Evolutionary conservation across 2,113 vertebrate species (phyloP), one percentile per base, ranked within the genome.

Genomic region (Pterophyllum scalare): DNA sequence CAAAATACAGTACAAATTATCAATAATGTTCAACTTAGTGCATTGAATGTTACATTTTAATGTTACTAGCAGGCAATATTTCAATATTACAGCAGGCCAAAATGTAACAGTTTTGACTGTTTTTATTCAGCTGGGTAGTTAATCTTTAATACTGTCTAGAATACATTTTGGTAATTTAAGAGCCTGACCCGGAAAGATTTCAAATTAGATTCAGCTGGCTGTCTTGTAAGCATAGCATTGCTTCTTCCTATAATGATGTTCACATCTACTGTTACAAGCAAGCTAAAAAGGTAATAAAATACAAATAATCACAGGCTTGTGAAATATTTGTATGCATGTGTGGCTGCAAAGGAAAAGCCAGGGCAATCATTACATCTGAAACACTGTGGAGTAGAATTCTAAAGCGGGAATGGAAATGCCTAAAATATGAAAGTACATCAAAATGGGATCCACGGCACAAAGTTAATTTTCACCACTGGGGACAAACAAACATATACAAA

Each of bases 391-490:
- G 26, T n/a, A 33, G 67, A 72, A 72, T 54, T 54, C 17, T 31
- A 72, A 72, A 72, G 67, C 46, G 20, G 67, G 26, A 33, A 54
- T n/a, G 13, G 67, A 72, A 72, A 20, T 54, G 52, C 67, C 46
- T 9, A 72, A 72, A 72, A 72, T 72, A 72, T 72, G 67, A 72
- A 72, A 49, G 67, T 33, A 72, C 46, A 72, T 72, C 67, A 72
- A 72, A 54, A 28, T n/a, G 26, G 46, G 67, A 54, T 72, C 54
- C 46, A 72, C 26, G 52, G n/a, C 19, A 54, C 46, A 72, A 33
- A 72, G 28, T 46, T 40, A 24, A 52, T 76, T 76, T 60, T 12
- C n/a, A 40, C 38, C 0, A 0, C 58, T 7, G 46, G 67, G 52
- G 67, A 72, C 67, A 72, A 72, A 40, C 65, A 54, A 35, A 79